Conservation (phyloP, 2,888 invertebrate genomes). For the Dicycla oo region DNA sequence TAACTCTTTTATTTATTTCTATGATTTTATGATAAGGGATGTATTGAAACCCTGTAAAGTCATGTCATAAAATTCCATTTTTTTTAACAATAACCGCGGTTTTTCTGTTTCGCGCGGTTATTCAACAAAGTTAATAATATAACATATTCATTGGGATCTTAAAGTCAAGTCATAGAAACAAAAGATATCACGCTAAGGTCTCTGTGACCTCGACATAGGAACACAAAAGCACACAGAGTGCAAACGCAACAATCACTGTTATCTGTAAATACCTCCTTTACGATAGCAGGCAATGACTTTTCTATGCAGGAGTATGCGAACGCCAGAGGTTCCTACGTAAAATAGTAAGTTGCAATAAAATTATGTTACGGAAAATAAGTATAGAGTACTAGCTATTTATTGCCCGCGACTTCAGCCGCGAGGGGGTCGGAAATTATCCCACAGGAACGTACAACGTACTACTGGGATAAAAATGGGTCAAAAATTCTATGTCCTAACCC, state of each 20-base stretch:
- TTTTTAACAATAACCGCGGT: background rate
- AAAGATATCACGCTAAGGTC: constrained; percentile 11
- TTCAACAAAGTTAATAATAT: background rate
- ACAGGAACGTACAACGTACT: background rate
- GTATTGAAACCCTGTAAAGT: background rate
- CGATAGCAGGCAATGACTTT: constrained; percentile 92
- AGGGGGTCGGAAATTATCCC: background rate
- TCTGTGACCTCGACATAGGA: constrained; percentile 51
- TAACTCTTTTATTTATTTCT: background rate
- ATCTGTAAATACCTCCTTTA: constrained; percentile 90
- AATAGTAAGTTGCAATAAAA: constrained; percentile 67
- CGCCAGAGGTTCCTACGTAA: constrained; percentile 87
- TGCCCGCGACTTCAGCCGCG: background rate
- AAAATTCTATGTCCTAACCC: background rate
- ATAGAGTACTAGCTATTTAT: background rate
- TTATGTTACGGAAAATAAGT: constrained; percentile 17
- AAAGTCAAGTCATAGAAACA: constrained; percentile 28
- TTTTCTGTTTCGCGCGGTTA: background rate
- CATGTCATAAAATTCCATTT: background rate
- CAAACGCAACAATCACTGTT: constrained; percentile 67
- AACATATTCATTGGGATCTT: background rate
- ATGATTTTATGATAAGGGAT: background rate
- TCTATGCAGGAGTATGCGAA: constrained; percentile 93
- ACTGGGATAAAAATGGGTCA: background rate
- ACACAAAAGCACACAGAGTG: constrained; percentile 74